These are phyloP conservation scores for Apocheima hispidaria DNA, from an alignment of 2,888 invertebrate genomes.

Conservation along the genomic window DNA sequence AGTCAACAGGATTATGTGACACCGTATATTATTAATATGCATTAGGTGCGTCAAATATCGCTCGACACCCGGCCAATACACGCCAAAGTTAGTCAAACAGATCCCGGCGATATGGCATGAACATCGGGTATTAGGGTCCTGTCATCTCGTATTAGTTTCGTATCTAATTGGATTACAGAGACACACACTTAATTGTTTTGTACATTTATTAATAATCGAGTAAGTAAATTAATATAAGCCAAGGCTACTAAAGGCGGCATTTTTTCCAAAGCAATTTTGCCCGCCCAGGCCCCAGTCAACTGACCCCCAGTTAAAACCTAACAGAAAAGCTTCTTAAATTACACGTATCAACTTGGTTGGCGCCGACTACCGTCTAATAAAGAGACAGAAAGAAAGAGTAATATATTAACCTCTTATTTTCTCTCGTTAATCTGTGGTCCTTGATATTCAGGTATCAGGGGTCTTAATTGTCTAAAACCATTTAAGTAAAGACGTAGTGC, in stretches of 20 bases:
- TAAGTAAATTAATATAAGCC: not conserved
- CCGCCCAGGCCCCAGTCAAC: too few relatives aligned
- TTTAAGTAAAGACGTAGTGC: too few relatives aligned
- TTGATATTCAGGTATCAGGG: too few relatives aligned
- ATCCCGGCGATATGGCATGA: constrained; percentile 45
- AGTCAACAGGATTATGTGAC: not conserved
- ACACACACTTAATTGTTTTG: constrained; percentile 41
- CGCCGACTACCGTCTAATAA: too few relatives aligned
- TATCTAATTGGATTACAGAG: constrained; percentile 40
- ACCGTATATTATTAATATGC: constrained; percentile 7
- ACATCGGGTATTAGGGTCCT: constrained; percentile 43
- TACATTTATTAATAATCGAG: constrained; percentile 19
- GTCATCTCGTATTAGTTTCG: constrained; percentile 44
- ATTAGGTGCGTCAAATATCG: constrained; percentile 26
- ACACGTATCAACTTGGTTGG: too few relatives aligned
- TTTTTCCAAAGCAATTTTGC: not conserved
- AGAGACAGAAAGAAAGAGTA: too few relatives aligned
- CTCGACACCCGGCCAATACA: constrained; percentile 32
- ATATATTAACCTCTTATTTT: too few relatives aligned
- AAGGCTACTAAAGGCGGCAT: not conserved
- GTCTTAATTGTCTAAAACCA: too few relatives aligned
- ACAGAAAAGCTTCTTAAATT: too few relatives aligned
- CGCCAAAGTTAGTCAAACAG: constrained; percentile 42
- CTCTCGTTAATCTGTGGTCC: too few relatives aligned
- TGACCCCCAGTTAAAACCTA: too few relatives aligned